These are phyloP conservation scores for Amphiura filiformis DNA, from an alignment of 35 echinoderm and acorn worm species.

Conservation along the genomic window DNA sequence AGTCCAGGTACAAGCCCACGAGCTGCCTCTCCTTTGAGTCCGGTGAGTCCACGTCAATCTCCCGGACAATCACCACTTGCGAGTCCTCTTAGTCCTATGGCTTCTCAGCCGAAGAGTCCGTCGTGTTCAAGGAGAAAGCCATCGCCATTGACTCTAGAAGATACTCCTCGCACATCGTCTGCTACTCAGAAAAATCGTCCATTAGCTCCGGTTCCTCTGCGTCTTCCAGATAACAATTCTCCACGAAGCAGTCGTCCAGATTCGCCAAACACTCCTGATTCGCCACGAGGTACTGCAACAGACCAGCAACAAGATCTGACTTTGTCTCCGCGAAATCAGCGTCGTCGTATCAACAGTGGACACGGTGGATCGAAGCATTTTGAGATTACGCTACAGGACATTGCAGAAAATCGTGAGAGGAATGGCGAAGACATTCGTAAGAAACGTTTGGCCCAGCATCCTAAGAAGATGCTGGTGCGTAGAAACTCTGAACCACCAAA, in stretches of 20 bases:
- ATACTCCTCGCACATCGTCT: not conserved
- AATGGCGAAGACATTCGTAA: not conserved
- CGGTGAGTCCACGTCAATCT: not conserved
- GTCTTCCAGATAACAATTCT: not conserved
- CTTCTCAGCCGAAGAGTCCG: not conserved
- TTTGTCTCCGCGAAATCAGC: not conserved
- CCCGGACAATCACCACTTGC: not conserved
- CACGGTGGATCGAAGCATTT: conserved; percentile 25
- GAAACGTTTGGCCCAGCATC: not conserved
- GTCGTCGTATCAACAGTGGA: not conserved
- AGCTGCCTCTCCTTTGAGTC: not conserved
- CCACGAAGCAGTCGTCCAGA: not conserved
- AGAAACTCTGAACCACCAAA: not conserved
- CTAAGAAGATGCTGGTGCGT: not conserved
- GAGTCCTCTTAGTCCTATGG: not conserved
- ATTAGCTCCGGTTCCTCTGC: not conserved
- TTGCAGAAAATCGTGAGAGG: not conserved
- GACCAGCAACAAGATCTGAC: not conserved
- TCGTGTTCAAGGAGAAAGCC: not conserved
- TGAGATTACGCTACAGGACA: conserved; percentile 28
- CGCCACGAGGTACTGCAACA: not conserved
- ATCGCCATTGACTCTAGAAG: not conserved
- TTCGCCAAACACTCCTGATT: not conserved
- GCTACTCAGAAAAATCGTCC: not conserved
- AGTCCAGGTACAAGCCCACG: not conserved